phyloP scores from a whole-genome alignment of 2,113 vertebrate genomes.

The Mirza zaza region DNA sequence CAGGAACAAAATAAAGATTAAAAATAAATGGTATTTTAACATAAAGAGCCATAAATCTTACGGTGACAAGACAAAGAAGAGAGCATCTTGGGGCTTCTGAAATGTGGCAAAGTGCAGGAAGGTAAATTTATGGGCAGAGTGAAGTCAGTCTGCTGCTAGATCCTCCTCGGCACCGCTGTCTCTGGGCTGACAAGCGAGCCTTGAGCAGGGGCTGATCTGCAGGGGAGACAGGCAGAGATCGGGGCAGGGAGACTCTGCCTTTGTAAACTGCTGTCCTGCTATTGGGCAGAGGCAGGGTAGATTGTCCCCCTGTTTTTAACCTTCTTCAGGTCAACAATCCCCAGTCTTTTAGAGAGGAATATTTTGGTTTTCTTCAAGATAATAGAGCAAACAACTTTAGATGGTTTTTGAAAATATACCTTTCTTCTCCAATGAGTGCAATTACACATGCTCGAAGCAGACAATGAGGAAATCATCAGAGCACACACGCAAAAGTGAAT shows the following conservation, averaged over 20 bases:
- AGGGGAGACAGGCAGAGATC: background rate
- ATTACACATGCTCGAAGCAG: background rate
- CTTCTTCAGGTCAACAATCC: too few relatives aligned
- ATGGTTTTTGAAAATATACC: background rate
- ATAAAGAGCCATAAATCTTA: background rate
- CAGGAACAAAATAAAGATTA: too few relatives aligned
- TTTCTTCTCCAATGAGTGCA: background rate
- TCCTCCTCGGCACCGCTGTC: fast-evolving
- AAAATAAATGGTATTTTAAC: background rate
- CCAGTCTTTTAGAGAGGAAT: background rate
- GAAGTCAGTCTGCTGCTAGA: background rate
- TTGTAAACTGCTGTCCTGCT: background rate
- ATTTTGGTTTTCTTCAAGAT: background rate
- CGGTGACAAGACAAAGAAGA: background rate
- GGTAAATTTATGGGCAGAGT: background rate
- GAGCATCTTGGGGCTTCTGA: background rate
- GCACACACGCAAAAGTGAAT: background rate
- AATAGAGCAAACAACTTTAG: background rate
- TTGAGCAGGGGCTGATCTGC: background rate
- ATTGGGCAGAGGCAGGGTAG: background rate
- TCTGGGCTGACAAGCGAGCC: background rate
- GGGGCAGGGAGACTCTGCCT: background rate
- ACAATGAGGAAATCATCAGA: background rate
- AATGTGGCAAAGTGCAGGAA: background rate
- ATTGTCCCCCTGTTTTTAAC: too few relatives aligned